Evolutionary conservation across 2,888 invertebrate species (phyloP).

Genomic region (Drosophila mimetica): DNA sequence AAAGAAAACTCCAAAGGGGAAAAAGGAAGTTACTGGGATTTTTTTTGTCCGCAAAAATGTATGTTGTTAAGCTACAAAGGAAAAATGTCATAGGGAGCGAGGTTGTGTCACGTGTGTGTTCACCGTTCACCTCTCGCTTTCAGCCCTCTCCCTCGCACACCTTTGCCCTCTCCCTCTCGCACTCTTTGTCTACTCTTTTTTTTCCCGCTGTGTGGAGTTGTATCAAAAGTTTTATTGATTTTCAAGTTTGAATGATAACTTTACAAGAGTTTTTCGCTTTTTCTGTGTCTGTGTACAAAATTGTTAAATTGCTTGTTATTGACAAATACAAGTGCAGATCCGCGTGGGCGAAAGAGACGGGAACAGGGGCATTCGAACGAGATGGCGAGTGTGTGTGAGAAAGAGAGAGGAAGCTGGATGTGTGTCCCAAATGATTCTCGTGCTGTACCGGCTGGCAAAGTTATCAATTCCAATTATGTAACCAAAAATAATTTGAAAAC

Average conservation of each 20-base stretch:
- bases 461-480: constrained; percentile 78
- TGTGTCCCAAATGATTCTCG: constrained; percentile 25
- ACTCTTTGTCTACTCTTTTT: constrained; percentile 2
- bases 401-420: neutral
- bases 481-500: constrained; percentile 79
- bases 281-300: constrained; percentile 56
- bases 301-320: constrained; percentile 80
- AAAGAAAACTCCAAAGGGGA: constrained; percentile 9
- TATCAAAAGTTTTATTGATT: constrained; percentile 76
- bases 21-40: constrained; percentile 5
- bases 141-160: neutral
- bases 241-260: constrained; percentile 80
- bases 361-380: no score
- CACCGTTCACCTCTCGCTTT: neutral
- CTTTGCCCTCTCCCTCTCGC: neutral
- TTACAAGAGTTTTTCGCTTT: constrained; percentile 71
- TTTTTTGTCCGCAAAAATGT: constrained; percentile 13
- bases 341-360: constrained; percentile 12
- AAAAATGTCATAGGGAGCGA: constrained; percentile 24
- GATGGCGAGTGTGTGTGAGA: neutral
- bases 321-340: constrained; percentile 69
- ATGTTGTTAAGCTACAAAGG: constrained; percentile 21
- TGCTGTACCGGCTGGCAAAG: constrained; percentile 54
- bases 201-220: constrained; percentile 35
- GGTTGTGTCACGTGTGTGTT: constrained; percentile 23